phyloP scores from a whole-genome alignment of 2,888 invertebrate species.

The Deroplatys truncata region DNA sequence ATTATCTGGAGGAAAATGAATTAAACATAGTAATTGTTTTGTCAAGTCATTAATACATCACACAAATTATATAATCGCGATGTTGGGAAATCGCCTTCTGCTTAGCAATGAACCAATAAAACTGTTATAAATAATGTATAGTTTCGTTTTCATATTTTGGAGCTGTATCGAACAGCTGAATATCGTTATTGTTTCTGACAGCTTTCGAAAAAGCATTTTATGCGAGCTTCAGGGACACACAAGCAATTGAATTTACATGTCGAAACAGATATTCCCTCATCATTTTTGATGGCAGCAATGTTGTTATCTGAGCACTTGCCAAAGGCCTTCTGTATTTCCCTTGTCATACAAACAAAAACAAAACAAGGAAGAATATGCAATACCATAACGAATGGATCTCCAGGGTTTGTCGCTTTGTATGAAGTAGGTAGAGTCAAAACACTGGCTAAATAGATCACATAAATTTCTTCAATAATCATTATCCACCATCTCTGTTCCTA shows the following conservation, averaged over 20 bases:
- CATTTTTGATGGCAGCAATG: not conserved
- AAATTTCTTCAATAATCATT: too few relatives aligned
- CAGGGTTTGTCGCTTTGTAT: too few relatives aligned
- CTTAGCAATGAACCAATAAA: not conserved
- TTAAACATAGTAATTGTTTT: too few relatives aligned
- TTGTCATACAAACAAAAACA: too few relatives aligned
- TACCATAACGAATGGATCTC: too few relatives aligned
- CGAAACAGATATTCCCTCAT: not conserved
- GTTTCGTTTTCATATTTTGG: not conserved
- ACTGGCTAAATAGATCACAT: too few relatives aligned
- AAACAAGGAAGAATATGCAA: too few relatives aligned
- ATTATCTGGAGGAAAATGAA: too few relatives aligned
- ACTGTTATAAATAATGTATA: not conserved
- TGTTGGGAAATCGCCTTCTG: not conserved
- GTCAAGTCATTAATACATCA: too few relatives aligned
- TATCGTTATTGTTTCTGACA: not conserved
- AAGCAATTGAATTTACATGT: not conserved
- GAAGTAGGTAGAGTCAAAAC: too few relatives aligned
- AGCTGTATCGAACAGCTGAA: not conserved
- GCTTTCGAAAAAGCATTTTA: not conserved
- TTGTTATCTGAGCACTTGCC: not conserved
- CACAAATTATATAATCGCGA: too few relatives aligned
- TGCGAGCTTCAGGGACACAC: not conserved
- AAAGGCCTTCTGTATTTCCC: not conserved
- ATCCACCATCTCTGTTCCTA: too few relatives aligned